These are phyloP conservation scores for Drosophila austrosaltans DNA, from an alignment of 2,888 invertebrate genomes.

Conservation along the genomic window DNA sequence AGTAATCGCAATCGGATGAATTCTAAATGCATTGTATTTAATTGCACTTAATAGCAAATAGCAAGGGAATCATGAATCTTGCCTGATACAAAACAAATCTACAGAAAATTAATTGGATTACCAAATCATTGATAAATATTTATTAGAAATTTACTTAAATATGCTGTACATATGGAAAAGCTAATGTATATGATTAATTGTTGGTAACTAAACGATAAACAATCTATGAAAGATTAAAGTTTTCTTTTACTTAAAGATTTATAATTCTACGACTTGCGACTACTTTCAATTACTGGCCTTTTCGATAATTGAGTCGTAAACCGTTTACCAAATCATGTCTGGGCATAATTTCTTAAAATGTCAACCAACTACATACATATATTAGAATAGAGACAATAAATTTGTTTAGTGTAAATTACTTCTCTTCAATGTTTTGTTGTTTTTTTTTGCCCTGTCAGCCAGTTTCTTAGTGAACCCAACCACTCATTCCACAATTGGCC, in stretches of 20 bases:
- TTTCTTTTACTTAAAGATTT: no score
- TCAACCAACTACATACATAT: background rate
- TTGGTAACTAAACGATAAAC: no score
- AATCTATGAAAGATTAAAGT: no score
- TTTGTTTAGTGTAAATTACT: slow-evolving; percentile 8
- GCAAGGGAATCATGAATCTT: no score
- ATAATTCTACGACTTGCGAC: no score
- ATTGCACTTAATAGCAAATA: background rate
- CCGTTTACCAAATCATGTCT: background rate
- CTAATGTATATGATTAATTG: no score
- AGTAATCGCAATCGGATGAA: background rate
- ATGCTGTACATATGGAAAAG: no score
- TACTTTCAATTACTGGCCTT: background rate
- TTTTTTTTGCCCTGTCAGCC: slow-evolving; percentile 2
- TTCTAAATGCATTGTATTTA: background rate
- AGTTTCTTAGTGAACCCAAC: background rate
- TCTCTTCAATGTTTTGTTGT: background rate
- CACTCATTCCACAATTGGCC: slow-evolving; percentile 12
- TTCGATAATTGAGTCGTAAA: background rate
- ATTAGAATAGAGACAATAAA: background rate
- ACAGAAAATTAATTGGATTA: no score
- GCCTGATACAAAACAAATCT: no score
- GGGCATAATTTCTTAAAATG: background rate
- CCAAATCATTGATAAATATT: no score
- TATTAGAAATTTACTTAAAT: no score